Evolutionary conservation across 2,113 vertebrate genomes (phyloP).

Genomic region (Plecturocebus donacophilus): DNA sequence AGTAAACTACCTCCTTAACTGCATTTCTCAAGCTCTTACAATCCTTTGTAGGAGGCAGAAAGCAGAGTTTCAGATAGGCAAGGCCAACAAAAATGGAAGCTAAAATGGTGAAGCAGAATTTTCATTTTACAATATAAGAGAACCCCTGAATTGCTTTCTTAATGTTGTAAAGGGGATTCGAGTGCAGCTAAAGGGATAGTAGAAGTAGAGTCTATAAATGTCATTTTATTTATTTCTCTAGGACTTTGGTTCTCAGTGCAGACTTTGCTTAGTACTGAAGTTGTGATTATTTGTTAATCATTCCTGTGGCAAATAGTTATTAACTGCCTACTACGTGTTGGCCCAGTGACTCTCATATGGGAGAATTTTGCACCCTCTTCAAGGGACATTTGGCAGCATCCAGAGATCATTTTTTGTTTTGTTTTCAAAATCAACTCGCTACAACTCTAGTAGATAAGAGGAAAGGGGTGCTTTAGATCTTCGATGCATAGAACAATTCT

Average conservation of each 20-base stretch:
- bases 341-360: neutral
- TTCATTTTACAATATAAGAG: neutral
- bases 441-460: neutral
- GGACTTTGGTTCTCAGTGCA: neutral
- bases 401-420: neutral
- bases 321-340: neutral
- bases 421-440: neutral
- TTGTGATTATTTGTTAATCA: neutral
- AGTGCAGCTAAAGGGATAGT: neutral
- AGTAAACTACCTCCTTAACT: neutral
- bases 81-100: neutral
- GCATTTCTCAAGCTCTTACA: constrained; percentile 4
- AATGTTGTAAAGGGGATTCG: neutral
- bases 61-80: neutral
- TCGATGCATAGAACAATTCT: neutral
- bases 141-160: neutral
- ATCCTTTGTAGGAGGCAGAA: neutral
- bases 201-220: neutral
- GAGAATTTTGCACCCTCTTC: neutral
- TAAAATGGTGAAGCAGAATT: neutral
- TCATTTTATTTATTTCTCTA: neutral
- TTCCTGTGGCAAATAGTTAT: neutral
- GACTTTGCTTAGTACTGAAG: neutral
- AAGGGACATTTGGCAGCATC: neutral
- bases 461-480: neutral